Conservation (phyloP, 2,888 invertebrate species). For the Drosophila monieri region DNA sequence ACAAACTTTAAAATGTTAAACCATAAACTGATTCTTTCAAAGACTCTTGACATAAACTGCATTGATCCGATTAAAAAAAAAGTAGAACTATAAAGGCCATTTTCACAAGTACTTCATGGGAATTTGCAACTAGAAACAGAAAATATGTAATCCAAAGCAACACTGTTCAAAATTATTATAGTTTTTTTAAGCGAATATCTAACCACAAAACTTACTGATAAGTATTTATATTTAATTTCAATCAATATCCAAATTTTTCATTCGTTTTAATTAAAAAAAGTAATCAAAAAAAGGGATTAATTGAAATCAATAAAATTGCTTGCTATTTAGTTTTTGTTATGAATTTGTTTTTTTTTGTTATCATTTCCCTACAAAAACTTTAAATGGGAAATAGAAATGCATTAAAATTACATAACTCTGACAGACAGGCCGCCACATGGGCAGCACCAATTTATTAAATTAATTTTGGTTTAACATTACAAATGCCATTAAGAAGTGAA, state of each 20-base stretch:
- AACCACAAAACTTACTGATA: neutral
- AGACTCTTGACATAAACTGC: neutral
- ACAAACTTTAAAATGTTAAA: neutral
- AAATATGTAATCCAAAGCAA: neutral
- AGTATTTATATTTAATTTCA: neutral
- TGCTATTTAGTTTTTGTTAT: neutral
- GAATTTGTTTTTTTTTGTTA: neutral
- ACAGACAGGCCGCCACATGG: neutral
- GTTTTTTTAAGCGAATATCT: neutral
- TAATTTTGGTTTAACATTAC: constrained; percentile 50
- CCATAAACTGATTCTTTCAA: neutral
- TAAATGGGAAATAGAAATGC: constrained; percentile 41
- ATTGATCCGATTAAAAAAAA: no score
- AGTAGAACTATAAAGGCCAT: no score
- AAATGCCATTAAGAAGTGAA: constrained; percentile 49
- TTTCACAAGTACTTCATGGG: neutral
- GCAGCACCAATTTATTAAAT: constrained; percentile 45
- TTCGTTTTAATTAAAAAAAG: neutral
- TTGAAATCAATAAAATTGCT: constrained; percentile 15
- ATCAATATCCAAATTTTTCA: neutral
- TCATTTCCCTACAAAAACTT: constrained; percentile 10
- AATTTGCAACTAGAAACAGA: neutral
- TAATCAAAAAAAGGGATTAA: neutral
- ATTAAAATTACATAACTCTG: constrained; percentile 31
- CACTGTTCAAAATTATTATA: neutral